These are phyloP conservation scores for Paratrypauchen microcephalus DNA, from an alignment of 2,797 vertebrate genomes.

Conservation along the genomic window DNA sequence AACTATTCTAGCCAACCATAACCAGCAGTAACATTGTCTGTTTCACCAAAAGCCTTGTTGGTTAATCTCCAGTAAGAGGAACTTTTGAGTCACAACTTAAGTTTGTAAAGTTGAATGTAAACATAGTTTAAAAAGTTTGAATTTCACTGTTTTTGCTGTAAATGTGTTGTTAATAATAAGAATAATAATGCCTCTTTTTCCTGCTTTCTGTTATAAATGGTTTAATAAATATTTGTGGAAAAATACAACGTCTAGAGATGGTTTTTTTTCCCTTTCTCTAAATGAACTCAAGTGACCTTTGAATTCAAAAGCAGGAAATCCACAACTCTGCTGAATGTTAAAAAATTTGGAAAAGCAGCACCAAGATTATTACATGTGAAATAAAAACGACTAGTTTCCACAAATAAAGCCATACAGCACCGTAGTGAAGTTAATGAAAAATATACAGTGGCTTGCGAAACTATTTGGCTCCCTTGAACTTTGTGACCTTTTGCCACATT, in stretches of 20 bases:
- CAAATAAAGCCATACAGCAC: too few species aligned
- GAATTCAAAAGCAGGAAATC: neutral
- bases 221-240: slow-evolving; percentile 6
- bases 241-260: neutral
- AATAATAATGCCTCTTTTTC: neutral
- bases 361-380: too few species aligned
- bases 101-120: slow-evolving; percentile 8
- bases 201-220: neutral
- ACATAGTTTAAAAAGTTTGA: neutral
- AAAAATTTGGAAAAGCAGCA: neutral
- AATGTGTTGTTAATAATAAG: neutral
- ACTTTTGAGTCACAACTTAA: neutral
- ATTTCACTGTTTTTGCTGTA: neutral
- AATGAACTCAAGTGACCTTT: neutral
- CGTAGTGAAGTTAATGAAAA: too few species aligned
- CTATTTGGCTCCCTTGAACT: too few species aligned
- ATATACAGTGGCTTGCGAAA: too few species aligned
- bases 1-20: neutral
- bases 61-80: neutral
- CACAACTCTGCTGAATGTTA: neutral
- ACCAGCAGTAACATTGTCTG: neutral
- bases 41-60: neutral
- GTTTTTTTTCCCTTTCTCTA: neutral
- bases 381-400: too few species aligned
- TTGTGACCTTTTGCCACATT: too few species aligned